Conservation (phyloP, 2,113 vertebrate species). For the Eretmochelys imbricata region DNA sequence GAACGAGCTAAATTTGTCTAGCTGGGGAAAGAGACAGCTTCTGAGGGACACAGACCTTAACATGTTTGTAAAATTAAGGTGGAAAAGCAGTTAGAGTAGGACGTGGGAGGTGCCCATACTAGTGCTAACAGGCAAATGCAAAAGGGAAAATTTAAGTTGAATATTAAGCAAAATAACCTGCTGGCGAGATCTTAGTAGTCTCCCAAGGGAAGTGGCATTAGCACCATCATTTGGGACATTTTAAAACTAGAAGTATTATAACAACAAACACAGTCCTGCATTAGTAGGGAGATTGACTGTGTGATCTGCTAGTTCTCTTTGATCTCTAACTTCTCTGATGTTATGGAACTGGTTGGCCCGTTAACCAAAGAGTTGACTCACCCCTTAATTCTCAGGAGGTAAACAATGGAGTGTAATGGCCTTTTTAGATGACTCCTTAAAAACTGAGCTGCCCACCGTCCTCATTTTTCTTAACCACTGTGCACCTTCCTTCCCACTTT, state of each 20-base stretch:
- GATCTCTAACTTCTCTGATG: rapidly evolving
- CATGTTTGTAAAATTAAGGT: background rate
- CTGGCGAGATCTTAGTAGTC: background rate
- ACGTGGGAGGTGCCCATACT: background rate
- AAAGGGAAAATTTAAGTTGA: background rate
- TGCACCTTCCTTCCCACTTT: rapidly evolving
- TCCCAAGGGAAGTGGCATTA: background rate
- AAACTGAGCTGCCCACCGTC: background rate
- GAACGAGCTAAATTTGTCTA: background rate
- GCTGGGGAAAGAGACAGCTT: slow-evolving; percentile 27
- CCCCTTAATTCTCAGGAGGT: background rate
- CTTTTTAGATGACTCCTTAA: background rate
- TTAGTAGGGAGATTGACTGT: background rate
- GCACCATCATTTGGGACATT: background rate
- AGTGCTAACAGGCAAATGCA: background rate
- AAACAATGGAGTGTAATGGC: background rate
- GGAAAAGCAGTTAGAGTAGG: background rate
- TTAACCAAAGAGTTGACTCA: background rate
- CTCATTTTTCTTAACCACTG: background rate
- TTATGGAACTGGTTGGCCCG: background rate
- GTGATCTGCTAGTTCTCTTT: background rate
- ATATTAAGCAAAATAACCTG: background rate
- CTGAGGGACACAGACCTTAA: background rate
- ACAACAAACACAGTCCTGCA: background rate
- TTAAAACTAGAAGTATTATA: background rate